A percentile compares a stretch with the other conserved stretches of the same genome.
Evolutionary conservation across 2,113 vertebrate species (phyloP).

Genomic region (Orthonyx spaldingii): DNA sequence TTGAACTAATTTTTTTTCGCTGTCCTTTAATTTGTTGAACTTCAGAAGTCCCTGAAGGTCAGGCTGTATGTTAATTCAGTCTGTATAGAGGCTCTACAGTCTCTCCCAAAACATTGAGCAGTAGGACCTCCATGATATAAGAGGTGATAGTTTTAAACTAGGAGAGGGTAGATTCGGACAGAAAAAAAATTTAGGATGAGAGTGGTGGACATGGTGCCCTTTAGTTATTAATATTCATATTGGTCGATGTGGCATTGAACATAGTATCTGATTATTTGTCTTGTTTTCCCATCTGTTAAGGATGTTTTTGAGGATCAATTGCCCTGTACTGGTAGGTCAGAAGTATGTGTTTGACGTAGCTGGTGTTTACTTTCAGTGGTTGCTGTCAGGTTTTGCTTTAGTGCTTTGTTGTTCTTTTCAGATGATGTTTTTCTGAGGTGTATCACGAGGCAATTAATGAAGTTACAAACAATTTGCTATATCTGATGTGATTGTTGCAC

Average conservation of each 20-base stretch:
- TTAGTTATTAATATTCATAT: background rate
- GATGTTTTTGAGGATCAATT: background rate
- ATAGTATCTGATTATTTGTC: background rate
- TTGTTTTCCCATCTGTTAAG: background rate
- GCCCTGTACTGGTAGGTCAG: background rate
- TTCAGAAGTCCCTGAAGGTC: background rate
- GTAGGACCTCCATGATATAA: background rate
- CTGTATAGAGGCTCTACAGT: background rate
- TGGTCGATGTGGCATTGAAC: background rate
- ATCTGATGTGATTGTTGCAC: background rate
- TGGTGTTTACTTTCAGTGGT: background rate
- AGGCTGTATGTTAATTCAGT: background rate
- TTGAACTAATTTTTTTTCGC: background rate
- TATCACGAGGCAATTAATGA: background rate
- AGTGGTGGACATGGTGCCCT: background rate
- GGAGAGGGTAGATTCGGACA: background rate
- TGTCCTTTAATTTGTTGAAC: background rate
- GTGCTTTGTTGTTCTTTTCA: background rate
- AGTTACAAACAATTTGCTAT: background rate
- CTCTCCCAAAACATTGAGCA: background rate
- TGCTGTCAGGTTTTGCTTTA: background rate
- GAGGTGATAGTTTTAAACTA: background rate
- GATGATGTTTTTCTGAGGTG: background rate
- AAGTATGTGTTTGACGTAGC: background rate
- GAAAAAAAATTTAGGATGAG: rapidly evolving